These are phyloP conservation scores for Ochropleura plecta DNA, from an alignment of 2,888 invertebrate genomes.

Conservation along the genomic window DNA sequence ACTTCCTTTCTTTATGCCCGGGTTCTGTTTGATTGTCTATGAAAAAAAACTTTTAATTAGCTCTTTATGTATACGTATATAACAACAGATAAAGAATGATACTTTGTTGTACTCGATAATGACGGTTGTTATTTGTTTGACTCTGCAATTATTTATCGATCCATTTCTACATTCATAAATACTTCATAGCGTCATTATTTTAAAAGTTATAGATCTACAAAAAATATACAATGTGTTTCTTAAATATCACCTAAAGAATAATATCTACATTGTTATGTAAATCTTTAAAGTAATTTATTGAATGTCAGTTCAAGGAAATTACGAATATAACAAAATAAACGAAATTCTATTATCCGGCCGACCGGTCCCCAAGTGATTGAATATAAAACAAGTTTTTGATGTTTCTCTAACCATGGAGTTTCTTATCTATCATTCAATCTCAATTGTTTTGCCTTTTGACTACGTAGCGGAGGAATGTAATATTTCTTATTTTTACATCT, in stretches of 20 bases:
- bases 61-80: conserved; percentile 50
- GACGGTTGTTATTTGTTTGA: conserved; percentile 52
- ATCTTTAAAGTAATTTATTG: conserved; percentile 47
- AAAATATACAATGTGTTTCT: conserved; percentile 9
- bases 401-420: conserved; percentile 62
- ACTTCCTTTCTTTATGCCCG: conserved; percentile 45
- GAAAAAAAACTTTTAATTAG: conserved; percentile 71
- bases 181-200: conserved; percentile 37
- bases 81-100: conserved; percentile 42
- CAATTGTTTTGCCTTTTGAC: conserved; percentile 67
- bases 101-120: conserved; percentile 49
- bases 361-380: conserved; percentile 64
- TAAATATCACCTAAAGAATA: conserved; percentile 24
- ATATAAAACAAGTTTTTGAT: conserved; percentile 70
- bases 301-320: conserved; percentile 61
- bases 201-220: conserved; percentile 25
- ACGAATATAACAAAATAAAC: conserved; percentile 64
- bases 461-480: conserved; percentile 57
- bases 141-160: conserved; percentile 51
- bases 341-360: conserved; percentile 59
- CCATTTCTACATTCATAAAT: conserved; percentile 21
- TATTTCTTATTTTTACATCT: conserved; percentile 48
- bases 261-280: conserved; percentile 47
- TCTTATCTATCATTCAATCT: conserved; percentile 68
- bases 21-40: conserved; percentile 64